Conservation (phyloP, 2,888 invertebrate genomes). For the Aspidapion aeneum region DNA sequence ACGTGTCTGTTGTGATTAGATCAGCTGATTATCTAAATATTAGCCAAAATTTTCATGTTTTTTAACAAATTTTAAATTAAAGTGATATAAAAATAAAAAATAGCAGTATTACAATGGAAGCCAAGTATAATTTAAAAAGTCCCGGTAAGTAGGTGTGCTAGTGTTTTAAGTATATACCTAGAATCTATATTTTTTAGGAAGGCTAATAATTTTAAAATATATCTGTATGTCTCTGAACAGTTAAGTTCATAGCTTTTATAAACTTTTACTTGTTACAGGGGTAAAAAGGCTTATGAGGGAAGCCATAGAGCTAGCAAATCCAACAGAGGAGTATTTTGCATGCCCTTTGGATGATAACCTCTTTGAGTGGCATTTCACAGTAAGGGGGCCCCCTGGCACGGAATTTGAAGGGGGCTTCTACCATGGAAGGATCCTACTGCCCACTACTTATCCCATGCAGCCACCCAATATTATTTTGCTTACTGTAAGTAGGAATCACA, state of each 20-base stretch:
- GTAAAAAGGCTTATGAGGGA: conserved; percentile 93
- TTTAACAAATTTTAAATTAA: neutral
- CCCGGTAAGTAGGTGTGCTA: conserved; percentile 57
- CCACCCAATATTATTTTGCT: conserved; percentile 92
- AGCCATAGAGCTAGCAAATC: conserved; percentile 78
- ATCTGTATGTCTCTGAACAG: no score
- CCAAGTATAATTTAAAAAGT: conserved; percentile 58
- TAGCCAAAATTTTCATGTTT: neutral
- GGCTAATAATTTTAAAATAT: no score
- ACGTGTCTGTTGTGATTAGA: conserved; percentile 11
- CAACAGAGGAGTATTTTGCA: conserved; percentile 87
- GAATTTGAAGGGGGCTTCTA: conserved; percentile 90
- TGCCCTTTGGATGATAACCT: conserved; percentile 91
- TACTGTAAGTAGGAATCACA: conserved; percentile 73
- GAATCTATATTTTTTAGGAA: no score
- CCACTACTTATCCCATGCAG: conserved; percentile 96
- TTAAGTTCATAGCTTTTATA: no score
- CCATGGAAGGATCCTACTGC: conserved; percentile 88
- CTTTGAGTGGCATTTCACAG: conserved; percentile 98
- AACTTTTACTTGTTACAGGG: no score
- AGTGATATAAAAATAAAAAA: neutral
- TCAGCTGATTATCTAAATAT: conserved; percentile 19
- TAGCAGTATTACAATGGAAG: conserved; percentile 49
- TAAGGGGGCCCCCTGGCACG: conserved; percentile 82
- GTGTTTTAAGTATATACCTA: no score